Evolutionary conservation across 2,888 invertebrate species (phyloP), one percentile per base, ranked within the genome.

Genomic region (Nesidiocoris tenuis): DNA sequence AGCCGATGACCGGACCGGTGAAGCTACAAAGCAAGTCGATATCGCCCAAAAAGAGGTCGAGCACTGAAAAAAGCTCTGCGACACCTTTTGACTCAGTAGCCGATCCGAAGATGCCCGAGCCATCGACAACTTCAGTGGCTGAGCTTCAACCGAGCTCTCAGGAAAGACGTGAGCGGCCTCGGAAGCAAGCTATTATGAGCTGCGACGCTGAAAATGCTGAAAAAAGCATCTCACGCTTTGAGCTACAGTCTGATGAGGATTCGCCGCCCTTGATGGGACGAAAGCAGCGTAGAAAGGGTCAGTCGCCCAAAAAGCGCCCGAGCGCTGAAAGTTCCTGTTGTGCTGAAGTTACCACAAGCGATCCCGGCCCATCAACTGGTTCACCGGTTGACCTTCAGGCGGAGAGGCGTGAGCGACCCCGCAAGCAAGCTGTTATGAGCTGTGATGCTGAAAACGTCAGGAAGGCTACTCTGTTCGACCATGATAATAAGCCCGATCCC

Each of bases 161-260:
- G n/a, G n/a, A 17, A 9, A 17, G 63, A 16, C 17, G 2, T 7
- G 63, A 63, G 63, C 18, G 63, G 16, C 63, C 63, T 2, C 63
- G 63, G 5, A 63, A 63, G 16, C 63, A 63, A 21, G 12, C 63
- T 17, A 19, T 63, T 21, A 63, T 63, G 63, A 19, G 39, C 39
- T 39, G 39, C 39, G 39, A 39, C 12, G 39, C 39, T 39, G 39
- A 39, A 7, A 12, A 39, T 7, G 39, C 12, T 3, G 12, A 39
- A 12, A 39, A 39, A n/a, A n/a, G n/a, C n/a, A n/a, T n/a, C n/a
- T n/a, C n/a, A n/a, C n/a, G n/a, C n/a, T n/a, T n/a, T n/a, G n/a
- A n/a, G n/a, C n/a, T n/a, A n/a, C n/a, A n/a, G n/a, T n/a, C n/a
- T n/a, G n/a, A n/a, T n/a, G n/a, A n/a, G n/a, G n/a, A n/a, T n/a